Evolutionary conservation across 2,888 invertebrate species (phyloP), one percentile per base, ranked within the genome.

Genomic region (Lasius platythorax): DNA sequence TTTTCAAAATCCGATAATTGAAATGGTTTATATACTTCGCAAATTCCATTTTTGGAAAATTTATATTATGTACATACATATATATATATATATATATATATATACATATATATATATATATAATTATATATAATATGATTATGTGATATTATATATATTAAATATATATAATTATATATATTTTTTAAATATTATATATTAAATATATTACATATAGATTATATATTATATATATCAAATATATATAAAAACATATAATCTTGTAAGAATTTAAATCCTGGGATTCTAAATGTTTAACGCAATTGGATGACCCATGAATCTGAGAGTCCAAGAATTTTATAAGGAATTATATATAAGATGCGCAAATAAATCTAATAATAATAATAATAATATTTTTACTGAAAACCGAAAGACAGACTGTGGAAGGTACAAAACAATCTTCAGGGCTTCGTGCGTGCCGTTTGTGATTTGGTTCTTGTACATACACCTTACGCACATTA

Each of bases 391-490:
- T 64, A 18, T 30, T 64, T 64, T 37, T 37, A n/a, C n/a, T 40
- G 2, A 64, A 11, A 68, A 50, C 30, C 68, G 28, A 68, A 67
- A 28, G 50, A 68, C 30, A 68, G 68, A 68, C 8, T 68, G 46
- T 46, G 28, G 9, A n/a, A 68, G 15, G 30, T 28, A 46, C 9
- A 68, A 46, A 67, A 67, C 18, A 68, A 50, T 68, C 23, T 68
- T 68, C 30, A 18, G 2, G 30, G 11, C 4, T 66, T 66, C 23
- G 40, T n/a, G 30, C 46, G 30, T 67, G 67, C 67, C n/a, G 18
- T 68, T 50, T 68, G 50, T 68, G 46, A 50, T 50, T 68, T 68
- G 50, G 30, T 68, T 68, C 50, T 30, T 30, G 18, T 12, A 50
- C 30, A 46, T 50, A 18, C 30, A 30, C 30, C 3, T 66, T 66